These are phyloP conservation scores for Caenorhabditis tropicalis DNA, from an alignment of 1,140 invertebrate genomes.

Conservation along the genomic window DNA sequence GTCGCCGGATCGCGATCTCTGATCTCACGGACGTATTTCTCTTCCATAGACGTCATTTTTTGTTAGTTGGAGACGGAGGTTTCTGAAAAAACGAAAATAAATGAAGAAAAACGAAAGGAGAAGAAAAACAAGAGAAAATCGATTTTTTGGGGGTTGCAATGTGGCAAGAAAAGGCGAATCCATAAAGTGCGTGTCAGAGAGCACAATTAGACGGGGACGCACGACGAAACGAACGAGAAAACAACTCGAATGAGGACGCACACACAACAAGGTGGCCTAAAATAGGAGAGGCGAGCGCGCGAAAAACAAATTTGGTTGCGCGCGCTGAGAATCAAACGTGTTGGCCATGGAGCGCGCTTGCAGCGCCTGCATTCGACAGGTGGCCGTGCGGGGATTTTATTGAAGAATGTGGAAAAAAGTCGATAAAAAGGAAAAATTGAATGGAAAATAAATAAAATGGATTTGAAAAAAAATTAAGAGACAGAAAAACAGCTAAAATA, in stretches of 20 bases:
- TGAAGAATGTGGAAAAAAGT: neutral
- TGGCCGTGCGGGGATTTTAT: too few relatives aligned
- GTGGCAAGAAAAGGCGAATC: too few relatives aligned
- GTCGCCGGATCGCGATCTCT: constrained; percentile 17
- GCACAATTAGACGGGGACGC: too few relatives aligned
- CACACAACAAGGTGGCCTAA: neutral
- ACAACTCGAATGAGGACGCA: neutral
- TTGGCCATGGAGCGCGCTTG: neutral
- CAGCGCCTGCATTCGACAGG: neutral
- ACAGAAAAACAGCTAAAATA: too few relatives aligned
- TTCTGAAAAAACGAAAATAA: neutral
- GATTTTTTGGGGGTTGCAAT: too few relatives aligned
- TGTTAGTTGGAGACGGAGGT: neutral
- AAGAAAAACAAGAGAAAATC: neutral
- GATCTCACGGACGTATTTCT: neutral
- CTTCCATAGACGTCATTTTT: constrained; percentile 1
- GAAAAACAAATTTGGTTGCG: constrained; percentile 36
- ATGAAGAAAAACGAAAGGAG: neutral
- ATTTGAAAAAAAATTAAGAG: too few relatives aligned
- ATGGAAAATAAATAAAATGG: too few relatives aligned
- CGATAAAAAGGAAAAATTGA: neutral
- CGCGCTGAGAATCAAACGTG: constrained; percentile 36
- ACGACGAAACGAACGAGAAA: too few relatives aligned
- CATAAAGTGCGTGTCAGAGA: too few relatives aligned
- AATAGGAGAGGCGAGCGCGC: neutral